Percentiles rank a stretch among this genome's conserved stretches.
Evolutionary conservation across 2,113 vertebrate genomes (phyloP).

Genomic region (Ondatra zibethicus): DNA sequence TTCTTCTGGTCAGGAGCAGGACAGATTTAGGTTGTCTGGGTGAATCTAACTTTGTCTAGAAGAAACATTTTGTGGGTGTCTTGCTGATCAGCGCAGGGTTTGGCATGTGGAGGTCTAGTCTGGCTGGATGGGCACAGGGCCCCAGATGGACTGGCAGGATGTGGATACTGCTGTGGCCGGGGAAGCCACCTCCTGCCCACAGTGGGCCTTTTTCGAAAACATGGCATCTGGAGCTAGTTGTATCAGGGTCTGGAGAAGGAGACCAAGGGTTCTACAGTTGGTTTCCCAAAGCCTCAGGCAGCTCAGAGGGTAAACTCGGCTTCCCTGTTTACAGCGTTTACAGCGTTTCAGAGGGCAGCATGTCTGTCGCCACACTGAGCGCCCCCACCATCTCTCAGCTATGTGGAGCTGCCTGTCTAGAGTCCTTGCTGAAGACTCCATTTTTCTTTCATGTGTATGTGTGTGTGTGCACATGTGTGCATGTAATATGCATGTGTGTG

Average conservation of each 20-base stretch:
- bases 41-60: constrained; percentile 32
- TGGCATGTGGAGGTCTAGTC: not conserved
- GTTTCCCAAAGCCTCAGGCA: not conserved
- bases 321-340: not conserved
- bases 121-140: not conserved
- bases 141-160: not conserved
- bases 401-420: not conserved
- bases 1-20: constrained; percentile 43
- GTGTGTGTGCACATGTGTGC: not conserved
- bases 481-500: not conserved
- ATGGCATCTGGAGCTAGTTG: not conserved
- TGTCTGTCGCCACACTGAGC: too few species aligned
- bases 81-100: not conserved
- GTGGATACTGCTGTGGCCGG: not conserved
- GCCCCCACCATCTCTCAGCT: not conserved
- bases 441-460: not conserved
- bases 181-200: not conserved
- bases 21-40: constrained; percentile 29
- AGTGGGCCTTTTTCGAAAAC: not conserved
- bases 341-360: not conserved
- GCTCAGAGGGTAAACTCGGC: not conserved
- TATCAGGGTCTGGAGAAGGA: not conserved
- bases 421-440: not conserved
- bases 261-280: not conserved
- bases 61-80: not conserved